phyloP scores from a whole-genome alignment of 2,888 invertebrate species.

The Stictocephala bisonia region DNA sequence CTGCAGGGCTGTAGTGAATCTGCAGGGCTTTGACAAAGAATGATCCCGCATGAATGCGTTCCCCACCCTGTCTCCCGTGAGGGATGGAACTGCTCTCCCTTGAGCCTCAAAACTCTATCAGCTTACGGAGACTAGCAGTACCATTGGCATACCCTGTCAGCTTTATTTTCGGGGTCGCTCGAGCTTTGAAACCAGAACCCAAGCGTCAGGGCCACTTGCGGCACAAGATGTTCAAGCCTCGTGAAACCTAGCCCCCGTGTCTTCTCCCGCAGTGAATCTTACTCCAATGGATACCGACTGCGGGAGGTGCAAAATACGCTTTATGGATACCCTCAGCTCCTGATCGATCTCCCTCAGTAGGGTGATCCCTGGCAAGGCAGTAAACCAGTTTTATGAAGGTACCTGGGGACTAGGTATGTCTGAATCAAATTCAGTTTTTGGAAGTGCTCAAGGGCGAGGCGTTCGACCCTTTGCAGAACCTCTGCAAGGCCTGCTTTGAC shows the following conservation, averaged over 20 bases:
- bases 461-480: not conserved
- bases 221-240: conserved; percentile 56
- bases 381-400: conserved; percentile 21
- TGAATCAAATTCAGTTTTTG: conserved; percentile 24
- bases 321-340: conserved; percentile 25
- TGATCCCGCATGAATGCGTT: conserved; percentile 52
- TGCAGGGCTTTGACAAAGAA: conserved; percentile 59
- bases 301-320: conserved; percentile 57
- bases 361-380: not conserved
- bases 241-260: conserved; percentile 62
- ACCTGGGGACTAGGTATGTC: conserved; percentile 21
- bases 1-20: conserved; percentile 59
- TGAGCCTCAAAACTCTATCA: conserved; percentile 8
- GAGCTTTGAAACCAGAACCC: conserved; percentile 47
- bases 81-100: conserved; percentile 35
- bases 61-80: conserved; percentile 52
- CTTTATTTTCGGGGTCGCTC: not conserved
- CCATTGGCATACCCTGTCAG: not conserved
- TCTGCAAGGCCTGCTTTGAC: not conserved
- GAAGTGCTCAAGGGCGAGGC: not conserved
- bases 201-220: conserved; percentile 50
- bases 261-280: conserved; percentile 59
- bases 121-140: conserved; percentile 8
- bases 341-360: conserved; percentile 4
- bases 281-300: conserved; percentile 55